Evolutionary conservation across 2,113 vertebrate species (phyloP).

Genomic region (Rhea americana): DNA sequence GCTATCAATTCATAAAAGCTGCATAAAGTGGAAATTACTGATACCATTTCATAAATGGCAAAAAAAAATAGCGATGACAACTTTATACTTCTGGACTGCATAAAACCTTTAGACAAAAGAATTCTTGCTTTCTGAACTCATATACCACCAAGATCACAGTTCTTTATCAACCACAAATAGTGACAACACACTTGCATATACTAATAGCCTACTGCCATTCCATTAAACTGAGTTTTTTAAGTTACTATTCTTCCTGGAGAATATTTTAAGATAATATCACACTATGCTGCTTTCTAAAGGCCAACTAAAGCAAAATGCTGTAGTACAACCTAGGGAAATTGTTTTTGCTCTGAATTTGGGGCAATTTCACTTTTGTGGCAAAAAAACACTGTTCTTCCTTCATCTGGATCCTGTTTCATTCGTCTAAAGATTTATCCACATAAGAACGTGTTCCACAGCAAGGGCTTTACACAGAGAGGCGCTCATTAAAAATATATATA

Average conservation of each 20-base stretch:
- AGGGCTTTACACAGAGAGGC: not conserved
- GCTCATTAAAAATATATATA: not conserved
- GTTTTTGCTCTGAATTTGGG: not conserved
- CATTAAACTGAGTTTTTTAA: not conserved
- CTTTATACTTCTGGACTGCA: not conserved
- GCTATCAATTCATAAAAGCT: not conserved
- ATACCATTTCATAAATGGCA: not conserved
- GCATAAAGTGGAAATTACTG: not conserved
- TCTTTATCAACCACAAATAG: not conserved
- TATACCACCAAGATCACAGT: not conserved
- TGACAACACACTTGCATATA: not conserved
- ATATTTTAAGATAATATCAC: not conserved
- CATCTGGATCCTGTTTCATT: not conserved
- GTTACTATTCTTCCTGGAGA: not conserved
- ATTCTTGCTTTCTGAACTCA: accelerated
- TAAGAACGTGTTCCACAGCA: constrained; percentile 8
- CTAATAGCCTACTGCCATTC: not conserved
- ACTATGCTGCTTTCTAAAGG: not conserved
- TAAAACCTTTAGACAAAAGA: not conserved
- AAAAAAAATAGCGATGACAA: not conserved
- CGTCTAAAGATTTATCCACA: not conserved
- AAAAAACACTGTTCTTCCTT: not conserved
- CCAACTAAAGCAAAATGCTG: not conserved
- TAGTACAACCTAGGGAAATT: not conserved
- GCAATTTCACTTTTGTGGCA: not conserved